Base-by-base conservation (phyloP, 2,888 invertebrate genomes). In the Tupiocoris notatus region DNA sequence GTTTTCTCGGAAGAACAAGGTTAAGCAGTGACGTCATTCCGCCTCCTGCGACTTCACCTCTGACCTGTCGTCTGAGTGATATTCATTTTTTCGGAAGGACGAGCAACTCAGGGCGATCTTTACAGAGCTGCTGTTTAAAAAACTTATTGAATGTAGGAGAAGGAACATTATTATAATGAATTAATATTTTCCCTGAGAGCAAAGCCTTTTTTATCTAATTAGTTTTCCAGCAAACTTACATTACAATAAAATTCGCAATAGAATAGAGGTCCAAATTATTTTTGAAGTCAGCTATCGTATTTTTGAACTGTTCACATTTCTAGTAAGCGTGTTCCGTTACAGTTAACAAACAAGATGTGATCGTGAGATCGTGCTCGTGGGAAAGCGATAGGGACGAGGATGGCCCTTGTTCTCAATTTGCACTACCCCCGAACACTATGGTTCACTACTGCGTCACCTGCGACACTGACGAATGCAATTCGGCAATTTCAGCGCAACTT, bases 381-480 rank as follows among this genome's bases (percentile, higher is more conserved):
- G 87, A 89, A 80, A 85, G 86, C 57, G 84, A 84, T 59, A 87
- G 88, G 76, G 87, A 87, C 82, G 85, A 85, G 81, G 83, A 85
- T 7, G 87, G 84, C 62, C 83, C 84, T 12, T 89, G 89, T 79
- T 82, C 82, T 17, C 84, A 87, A 1, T 85, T 84, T 78, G 82
- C 86, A 54, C 86, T 85, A 77, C 85, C 86, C 0, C 84, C 84
- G 70, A 86, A 88, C 80, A 84, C 86, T n/a, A 84, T 86, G 18
- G 85, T 88, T 61, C 85, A 87, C 63, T 89, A 87, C 84, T 91
- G 91, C 81, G 88, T 88, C 82, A 89, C 89, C 75, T 91, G 91
- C 82, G 89, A 89, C 76, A 86, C 86, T 25, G 90, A 91, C 80
- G 88, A 88, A 1, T 91, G 91, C 85, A 91, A 91, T 81, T 85